A percentile compares a stretch with the other conserved stretches of the same genome.
These are phyloP conservation scores for Epirrhoe tristata DNA, from an alignment of 2,888 invertebrate genomes.

Conservation along the genomic window DNA sequence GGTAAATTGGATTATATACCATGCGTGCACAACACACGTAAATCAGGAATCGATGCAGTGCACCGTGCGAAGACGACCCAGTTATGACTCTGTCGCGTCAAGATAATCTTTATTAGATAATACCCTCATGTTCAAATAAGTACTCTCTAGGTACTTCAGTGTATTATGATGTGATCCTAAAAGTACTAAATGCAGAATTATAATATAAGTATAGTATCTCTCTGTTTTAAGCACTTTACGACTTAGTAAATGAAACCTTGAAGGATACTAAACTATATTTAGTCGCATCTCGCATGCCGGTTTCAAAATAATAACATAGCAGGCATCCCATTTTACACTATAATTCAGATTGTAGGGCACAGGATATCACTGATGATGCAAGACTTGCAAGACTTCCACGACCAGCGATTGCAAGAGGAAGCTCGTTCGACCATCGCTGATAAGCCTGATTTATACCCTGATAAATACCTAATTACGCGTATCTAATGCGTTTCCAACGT, in stretches of 20 bases:
- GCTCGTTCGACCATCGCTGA: constrained; percentile 50
- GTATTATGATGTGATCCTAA: not conserved
- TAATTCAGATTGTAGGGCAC: constrained; percentile 44
- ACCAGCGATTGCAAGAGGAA: constrained; percentile 59
- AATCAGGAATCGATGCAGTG: constrained; percentile 49
- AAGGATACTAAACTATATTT: constrained; percentile 13
- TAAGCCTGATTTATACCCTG: constrained; percentile 57
- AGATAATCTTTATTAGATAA: constrained; percentile 14
- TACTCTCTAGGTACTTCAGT: too few relatives aligned
- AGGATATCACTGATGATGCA: constrained; percentile 59
- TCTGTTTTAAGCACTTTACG: constrained; percentile 6
- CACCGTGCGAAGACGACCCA: constrained; percentile 29
- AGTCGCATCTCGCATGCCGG: constrained; percentile 19
- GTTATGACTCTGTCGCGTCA: constrained; percentile 22
- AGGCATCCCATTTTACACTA: constrained; percentile 39
- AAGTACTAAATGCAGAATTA: not conserved
- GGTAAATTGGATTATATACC: constrained; percentile 57
- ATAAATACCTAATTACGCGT: constrained; percentile 55
- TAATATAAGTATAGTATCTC: not conserved
- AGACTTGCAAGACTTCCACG: constrained; percentile 39
- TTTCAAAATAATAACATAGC: constrained; percentile 37
- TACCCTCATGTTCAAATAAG: not conserved
- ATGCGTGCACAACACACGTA: constrained; percentile 52
- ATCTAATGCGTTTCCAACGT: constrained; percentile 42
- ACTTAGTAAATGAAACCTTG: constrained; percentile 7